Evolutionary conservation across 92 coral and sea anemone species (phyloP).

Genomic region (Zoanthus solanderi): DNA sequence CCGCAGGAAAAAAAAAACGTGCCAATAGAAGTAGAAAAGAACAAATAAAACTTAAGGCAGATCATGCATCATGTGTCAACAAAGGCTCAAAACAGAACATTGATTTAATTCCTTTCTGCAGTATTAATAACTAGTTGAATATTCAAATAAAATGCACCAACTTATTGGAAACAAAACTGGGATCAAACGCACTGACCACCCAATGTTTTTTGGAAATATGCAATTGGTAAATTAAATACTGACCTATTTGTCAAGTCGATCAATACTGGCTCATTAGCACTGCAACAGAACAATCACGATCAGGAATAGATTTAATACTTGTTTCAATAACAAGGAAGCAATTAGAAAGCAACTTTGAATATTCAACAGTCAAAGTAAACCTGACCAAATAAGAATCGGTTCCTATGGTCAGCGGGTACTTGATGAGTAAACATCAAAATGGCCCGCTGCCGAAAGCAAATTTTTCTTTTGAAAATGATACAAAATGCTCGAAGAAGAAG

Average conservation of each 20-base stretch:
- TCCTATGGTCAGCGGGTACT: slow-evolving; percentile 8
- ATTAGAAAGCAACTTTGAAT: slow-evolving; percentile 39
- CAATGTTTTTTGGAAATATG: slow-evolving; percentile 27
- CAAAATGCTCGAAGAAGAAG: slow-evolving; percentile 15
- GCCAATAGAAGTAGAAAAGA: slow-evolving; percentile 27
- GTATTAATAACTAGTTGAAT: slow-evolving; percentile 30
- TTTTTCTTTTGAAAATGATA: slow-evolving; percentile 12
- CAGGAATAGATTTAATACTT: slow-evolving; percentile 36
- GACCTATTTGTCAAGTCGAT: slow-evolving; percentile 31
- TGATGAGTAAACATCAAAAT: background rate
- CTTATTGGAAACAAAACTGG: slow-evolving; percentile 38
- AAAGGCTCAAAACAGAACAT: slow-evolving; percentile 28
- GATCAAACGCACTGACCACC: slow-evolving; percentile 33
- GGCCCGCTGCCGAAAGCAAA: slow-evolving; percentile 8
- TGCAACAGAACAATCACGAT: slow-evolving; percentile 28
- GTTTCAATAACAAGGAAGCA: slow-evolving; percentile 31
- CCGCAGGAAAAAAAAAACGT: slow-evolving; percentile 33
- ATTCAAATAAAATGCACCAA: slow-evolving; percentile 33
- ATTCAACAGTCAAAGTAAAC: slow-evolving; percentile 23
- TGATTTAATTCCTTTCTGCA: slow-evolving; percentile 29
- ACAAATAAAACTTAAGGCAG: slow-evolving; percentile 31
- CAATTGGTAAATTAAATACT: slow-evolving; percentile 28
- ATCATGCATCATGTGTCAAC: slow-evolving; percentile 35
- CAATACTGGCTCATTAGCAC: slow-evolving; percentile 28
- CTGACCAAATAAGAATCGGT: background rate